Evolutionary conservation across 2,113 vertebrate species (phyloP), one percentile per base, ranked within the genome.

Genomic region (Salvelinus namaycush): DNA sequence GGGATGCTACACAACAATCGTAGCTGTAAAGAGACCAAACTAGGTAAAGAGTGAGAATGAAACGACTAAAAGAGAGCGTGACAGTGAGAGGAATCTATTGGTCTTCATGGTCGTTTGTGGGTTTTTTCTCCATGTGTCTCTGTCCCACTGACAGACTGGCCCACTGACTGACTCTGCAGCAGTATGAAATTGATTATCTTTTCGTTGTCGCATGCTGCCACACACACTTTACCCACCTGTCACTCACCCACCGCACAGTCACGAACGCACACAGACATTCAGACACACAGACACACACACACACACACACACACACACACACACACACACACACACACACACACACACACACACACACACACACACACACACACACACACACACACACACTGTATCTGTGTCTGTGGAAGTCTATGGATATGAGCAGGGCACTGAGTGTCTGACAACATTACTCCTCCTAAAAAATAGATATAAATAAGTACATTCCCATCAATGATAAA

Each of bases 141-240:
- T 84, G 57, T 84, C 83, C 29, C 75, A 81, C 89, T 89, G 83
- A 92, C 92, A 92, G 89, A 88, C 87, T 85, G 86, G 81, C 34
- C 34, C 39, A 44, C 39, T 11, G 8, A 44, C 39, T 44, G 39
- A 44, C 39, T 9, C 34, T 44, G 8, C 39, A 44, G 39, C 68
- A 24, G 68, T 20, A 20, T 44, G 83, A 3, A 77, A 86, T 83
- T 83, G 80, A 92, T 91, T 92, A 34, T 34, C 81, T 86, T 86
- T 86, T 83, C 81, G 87, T 78, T 86, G 84, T 85, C 82, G 81
- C 88, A 85, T 87, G 88, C 87, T 90, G 89, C 89, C 91, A 90
- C 79, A 84, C 85, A 79, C 85, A 80, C 87, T 92, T 91, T 82
- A 85, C 77, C 82, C 88, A 86, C 84, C 90, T 90, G 91, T 91